Evolutionary conservation across 2,888 invertebrate species (phyloP), one percentile per base, ranked within the genome.

Genomic region (Elmis aenea): DNA sequence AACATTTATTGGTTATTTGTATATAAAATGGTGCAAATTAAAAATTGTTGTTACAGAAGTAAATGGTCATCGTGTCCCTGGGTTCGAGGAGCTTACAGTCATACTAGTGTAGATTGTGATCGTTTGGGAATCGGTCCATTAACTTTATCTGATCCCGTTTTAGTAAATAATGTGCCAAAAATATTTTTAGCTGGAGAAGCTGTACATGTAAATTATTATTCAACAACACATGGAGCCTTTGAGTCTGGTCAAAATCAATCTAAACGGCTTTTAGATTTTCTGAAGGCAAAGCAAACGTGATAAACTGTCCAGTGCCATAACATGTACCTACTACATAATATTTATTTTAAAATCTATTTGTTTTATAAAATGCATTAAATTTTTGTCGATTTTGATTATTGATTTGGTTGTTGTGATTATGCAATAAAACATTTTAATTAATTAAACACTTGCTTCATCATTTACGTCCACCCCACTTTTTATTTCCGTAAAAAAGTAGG

Each of bases 161-260:
- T 58, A 13, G 58, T 57, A 42, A 46, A 61, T 26, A 53, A 48
- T 46, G 40, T 48, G 33, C 77, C 79, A 5, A 59, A 73, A 35
- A 57, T 82, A 33, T 55, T 78, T 45, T 69, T 82, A 33, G 81
- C 81, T 31, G 83, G 82, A 12, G 82, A 83, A 65, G 81, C 79
- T 3, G 71, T 74, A 9, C 75, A 76, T 51, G 63, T 68, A 14
- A 59, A 65, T 28, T 74, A 72, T 57, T 82, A 77, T 58, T 81
- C 81, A 1, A 81, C 83, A 3, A 75, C 77, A 6, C 81, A 83
- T 54, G 83, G 83, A 4, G 83, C 82, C 21, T 79, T 70, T 50
- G 73, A 76, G 42, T 73, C 75, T 3, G 80, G 79, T 5, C 60
- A 68, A 38, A 58, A 62, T 26, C 78, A 77, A 60, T 75, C 77